These are phyloP conservation scores for Euura saliciscinereae DNA, from an alignment of 1,140 invertebrate species.

Conservation along the genomic window DNA sequence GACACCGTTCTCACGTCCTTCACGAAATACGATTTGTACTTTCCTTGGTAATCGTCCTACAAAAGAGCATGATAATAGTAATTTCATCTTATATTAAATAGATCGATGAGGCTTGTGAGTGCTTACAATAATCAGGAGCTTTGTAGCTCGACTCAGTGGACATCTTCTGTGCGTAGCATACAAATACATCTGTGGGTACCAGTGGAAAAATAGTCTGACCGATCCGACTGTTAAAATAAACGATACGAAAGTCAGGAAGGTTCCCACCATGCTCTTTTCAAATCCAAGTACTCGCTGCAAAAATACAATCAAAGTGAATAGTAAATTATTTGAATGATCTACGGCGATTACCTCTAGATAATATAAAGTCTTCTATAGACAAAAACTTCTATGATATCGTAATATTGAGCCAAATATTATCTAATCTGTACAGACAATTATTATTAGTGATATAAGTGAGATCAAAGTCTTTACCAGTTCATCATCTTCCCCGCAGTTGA, in stretches of 20 bases:
- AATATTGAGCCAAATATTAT: too few relatives aligned
- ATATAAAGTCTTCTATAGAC: too few relatives aligned
- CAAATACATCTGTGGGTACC: conserved; percentile 82
- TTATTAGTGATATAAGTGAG: conserved; percentile 5
- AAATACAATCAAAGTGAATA: conserved; percentile 12
- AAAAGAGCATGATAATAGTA: conserved; percentile 16
- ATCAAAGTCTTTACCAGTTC: conserved; percentile 40
- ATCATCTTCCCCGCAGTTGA: conserved; percentile 49
- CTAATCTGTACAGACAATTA: too few relatives aligned
- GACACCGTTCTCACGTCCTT: conserved; percentile 64
- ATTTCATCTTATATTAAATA: too few relatives aligned
- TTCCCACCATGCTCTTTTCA: conserved; percentile 57
- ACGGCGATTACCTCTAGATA: too few relatives aligned
- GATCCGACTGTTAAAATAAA: conserved; percentile 75
- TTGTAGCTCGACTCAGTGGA: conserved; percentile 73
- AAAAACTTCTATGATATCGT: too few relatives aligned
- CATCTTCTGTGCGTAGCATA: conserved; percentile 76
- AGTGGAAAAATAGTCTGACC: conserved; percentile 82
- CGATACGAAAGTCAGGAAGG: conserved; percentile 65
- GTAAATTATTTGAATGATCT: neutral
- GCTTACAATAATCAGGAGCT: conserved; percentile 78
- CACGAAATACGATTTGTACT: conserved; percentile 71
- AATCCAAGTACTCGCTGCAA: conserved; percentile 72
- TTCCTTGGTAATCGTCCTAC: conserved; percentile 72
- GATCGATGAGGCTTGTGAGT: neutral